Base-by-base conservation (phyloP, 2,888 invertebrate genomes). In the Slavum lentiscoides region DNA sequence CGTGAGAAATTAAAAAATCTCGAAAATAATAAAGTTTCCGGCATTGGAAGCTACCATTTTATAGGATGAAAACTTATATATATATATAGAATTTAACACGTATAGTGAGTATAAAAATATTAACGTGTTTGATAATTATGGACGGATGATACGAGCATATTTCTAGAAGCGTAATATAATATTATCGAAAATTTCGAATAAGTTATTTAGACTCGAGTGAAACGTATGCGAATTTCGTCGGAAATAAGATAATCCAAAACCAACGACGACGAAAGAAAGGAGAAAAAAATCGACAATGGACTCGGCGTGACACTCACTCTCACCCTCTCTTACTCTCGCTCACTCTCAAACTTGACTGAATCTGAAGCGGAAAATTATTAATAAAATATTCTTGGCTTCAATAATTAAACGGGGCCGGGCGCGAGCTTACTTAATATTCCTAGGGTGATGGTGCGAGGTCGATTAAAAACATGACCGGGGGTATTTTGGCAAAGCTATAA, bases 381-480 rank as follows among this genome's bases (percentile, higher is more conserved):
- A 55, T 77, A 77, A 72, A 64, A 80, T 80, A 80, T 80, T 72
- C 80, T 80, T 80, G 80, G 80, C 80, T 80, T 80, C 72, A 58
- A 80, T 80, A 80, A 80, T 80, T 80, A 80, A 80, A 80, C 70
- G 53, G 72, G 30, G 55, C 55, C 53, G 62, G 62, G 61, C 70
- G 69, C n/a, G 67, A 68, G 75, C 75, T 76, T 76, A 76, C 80
- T 80, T 80, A 80, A 80, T 80, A 80, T 80, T 80, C 80, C 55
- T 43, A 72, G 58, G 72, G 80, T 72, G n/a, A n/a, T n/a, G 72
- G 70, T 64, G 80, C 72, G 80, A 80, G 80, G 80, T 80, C 80
- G 80, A 80, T 80, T 80, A 80, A 80, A 80, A 80, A 80, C 80
- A 80, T 80, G 70, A 80, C 80, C 70, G 72, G 64, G 64, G 64